Conservation (phyloP, 2,113 vertebrate genomes). For the Nipponia nippon region DNA sequence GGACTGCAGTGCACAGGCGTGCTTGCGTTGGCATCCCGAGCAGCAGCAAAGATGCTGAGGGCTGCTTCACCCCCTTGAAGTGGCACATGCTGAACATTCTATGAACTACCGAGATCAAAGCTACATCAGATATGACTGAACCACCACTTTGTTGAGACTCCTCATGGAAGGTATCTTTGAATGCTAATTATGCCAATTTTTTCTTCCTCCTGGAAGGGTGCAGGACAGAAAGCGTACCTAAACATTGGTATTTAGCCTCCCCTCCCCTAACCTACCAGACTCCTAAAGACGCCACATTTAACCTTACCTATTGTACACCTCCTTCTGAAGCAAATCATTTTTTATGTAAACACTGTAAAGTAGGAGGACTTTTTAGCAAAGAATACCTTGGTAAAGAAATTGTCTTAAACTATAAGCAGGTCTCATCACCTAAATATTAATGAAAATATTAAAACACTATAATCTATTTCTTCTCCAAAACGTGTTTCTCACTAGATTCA, state of each 20-base stretch:
- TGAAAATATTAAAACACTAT: neutral
- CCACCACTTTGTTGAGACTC: neutral
- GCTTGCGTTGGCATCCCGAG: neutral
- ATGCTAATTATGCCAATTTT: neutral
- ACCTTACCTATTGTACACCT: neutral
- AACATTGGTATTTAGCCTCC: neutral
- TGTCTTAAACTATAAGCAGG: neutral
- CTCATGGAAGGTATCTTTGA: neutral
- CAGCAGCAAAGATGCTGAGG: neutral
- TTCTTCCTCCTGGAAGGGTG: neutral
- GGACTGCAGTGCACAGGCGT: neutral
- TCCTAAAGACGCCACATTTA: neutral
- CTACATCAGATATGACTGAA: neutral
- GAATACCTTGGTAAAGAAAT: neutral
- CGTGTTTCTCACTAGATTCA: neutral
- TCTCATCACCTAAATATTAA: neutral
- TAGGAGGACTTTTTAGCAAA: neutral
- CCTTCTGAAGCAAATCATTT: neutral
- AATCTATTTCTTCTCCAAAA: neutral
- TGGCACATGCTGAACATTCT: fast-evolving
- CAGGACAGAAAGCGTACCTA: neutral
- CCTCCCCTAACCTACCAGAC: neutral
- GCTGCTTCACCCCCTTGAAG: neutral
- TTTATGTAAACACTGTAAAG: neutral
- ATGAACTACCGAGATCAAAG: neutral